Conservation (phyloP, 1,140 invertebrate genomes). For the Hypothenemus hampei region DNA sequence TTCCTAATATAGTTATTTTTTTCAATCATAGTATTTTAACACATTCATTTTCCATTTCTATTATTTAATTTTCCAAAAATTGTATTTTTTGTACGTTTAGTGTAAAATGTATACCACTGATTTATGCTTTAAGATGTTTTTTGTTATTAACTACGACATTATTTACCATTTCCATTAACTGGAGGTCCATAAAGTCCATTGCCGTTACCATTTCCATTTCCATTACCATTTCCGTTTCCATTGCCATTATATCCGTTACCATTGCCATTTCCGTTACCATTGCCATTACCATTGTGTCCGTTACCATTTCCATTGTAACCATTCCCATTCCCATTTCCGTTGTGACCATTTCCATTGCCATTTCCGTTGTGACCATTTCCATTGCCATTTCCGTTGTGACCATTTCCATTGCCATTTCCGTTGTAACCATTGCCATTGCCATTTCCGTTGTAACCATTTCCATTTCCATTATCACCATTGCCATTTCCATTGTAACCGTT, state of each 20-base stretch:
- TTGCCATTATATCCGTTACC: slow-evolving; percentile 32
- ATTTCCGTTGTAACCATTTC: slow-evolving; percentile 27
- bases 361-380: slow-evolving; percentile 28
- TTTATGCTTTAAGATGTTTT: no score
- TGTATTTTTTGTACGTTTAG: no score
- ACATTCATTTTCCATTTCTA: no score
- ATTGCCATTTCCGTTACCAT: slow-evolving; percentile 28
- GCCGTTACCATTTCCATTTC: slow-evolving; percentile 33
- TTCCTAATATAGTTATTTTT: slow-evolving; percentile 9
- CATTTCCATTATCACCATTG: slow-evolving; percentile 37
- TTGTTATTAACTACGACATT: no score
- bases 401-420: slow-evolving; percentile 37
- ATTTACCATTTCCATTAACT: slow-evolving; percentile 31
- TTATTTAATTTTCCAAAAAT: no score
- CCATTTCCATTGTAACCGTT: slow-evolving; percentile 30
- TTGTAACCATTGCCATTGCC: slow-evolving; percentile 28
- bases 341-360: slow-evolving; percentile 28
- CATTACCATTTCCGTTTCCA: slow-evolving; percentile 28
- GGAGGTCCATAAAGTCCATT: slow-evolving; percentile 23
- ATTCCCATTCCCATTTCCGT: slow-evolving; percentile 25
- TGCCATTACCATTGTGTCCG: slow-evolving; percentile 38
- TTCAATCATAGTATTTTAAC: no score
- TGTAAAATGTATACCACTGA: no score
- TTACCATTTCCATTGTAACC: slow-evolving; percentile 31
- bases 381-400: slow-evolving; percentile 27